A percentile compares a stretch with the other conserved stretches of the same genome.
phyloP scores from a whole-genome alignment of 2,113 vertebrate species.

The Mionectes macconnelli region DNA sequence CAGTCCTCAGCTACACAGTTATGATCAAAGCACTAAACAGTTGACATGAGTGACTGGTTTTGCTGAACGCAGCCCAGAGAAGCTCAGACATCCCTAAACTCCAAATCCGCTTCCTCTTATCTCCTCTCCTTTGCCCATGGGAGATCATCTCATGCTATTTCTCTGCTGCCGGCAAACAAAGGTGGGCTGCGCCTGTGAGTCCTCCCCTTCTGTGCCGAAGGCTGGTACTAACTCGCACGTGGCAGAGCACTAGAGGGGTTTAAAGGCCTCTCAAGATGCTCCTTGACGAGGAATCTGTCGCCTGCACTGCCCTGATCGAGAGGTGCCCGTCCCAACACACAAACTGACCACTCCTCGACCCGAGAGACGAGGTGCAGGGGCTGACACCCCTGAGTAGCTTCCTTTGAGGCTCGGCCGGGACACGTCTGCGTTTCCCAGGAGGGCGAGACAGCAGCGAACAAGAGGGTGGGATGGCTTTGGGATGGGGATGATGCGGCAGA shows the following conservation, averaged over 20 bases:
- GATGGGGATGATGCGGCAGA: neutral
- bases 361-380: neutral
- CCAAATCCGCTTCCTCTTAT: neutral
- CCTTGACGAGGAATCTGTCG: too few relatives aligned
- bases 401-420: neutral
- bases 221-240: fast-evolving
- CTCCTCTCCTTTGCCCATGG: neutral
- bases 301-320: neutral
- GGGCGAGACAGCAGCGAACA: neutral
- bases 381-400: fast-evolving
- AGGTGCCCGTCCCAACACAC: neutral
- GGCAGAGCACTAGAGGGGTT: neutral
- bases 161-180: neutral
- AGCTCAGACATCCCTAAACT: neutral
- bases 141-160: neutral
- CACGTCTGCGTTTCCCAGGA: neutral
- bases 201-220: neutral
- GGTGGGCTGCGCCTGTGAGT: neutral
- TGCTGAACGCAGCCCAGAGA: neutral
- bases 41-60: neutral
- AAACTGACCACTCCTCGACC: neutral
- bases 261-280: neutral
- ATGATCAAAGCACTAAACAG: neutral
- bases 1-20: neutral
- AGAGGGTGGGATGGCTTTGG: neutral